phyloP scores from a whole-genome alignment of 2,888 invertebrate genomes.

The Bruchidius siliquastri region DNA sequence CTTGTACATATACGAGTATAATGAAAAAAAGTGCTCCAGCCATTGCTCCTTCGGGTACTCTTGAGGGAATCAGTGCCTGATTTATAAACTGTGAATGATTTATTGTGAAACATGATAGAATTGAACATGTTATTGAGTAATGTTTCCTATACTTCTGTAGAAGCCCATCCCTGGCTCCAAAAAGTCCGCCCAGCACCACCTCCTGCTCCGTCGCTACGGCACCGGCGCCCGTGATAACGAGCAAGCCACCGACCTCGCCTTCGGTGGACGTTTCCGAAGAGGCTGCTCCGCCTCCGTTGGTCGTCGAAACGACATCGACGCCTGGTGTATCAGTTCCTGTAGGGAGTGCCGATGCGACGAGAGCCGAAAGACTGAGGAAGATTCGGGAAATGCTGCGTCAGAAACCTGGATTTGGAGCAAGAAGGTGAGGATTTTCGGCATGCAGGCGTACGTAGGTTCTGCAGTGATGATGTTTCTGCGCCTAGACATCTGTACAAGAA shows the following conservation, averaged over 20 bases:
- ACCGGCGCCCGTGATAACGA: not conserved
- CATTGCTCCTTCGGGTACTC: no score
- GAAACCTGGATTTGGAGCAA: slow-evolving; percentile 60
- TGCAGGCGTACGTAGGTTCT: no score
- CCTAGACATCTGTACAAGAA: no score
- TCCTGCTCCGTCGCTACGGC: not conserved
- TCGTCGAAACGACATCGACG: not conserved
- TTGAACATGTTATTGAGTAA: no score
- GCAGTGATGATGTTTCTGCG: no score
- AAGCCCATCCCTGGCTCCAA: slow-evolving; percentile 20
- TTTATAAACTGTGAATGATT: no score
- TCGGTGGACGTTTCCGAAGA: not conserved
- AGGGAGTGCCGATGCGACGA: slow-evolving; percentile 24
- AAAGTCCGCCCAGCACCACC: slow-evolving; percentile 24
- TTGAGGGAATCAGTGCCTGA: no score
- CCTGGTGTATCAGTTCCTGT: not conserved
- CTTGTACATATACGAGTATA: no score
- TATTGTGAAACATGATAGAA: no score
- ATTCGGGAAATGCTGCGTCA: slow-evolving; percentile 67
- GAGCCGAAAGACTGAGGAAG: slow-evolving; percentile 62
- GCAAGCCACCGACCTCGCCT: not conserved
- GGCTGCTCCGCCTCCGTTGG: not conserved
- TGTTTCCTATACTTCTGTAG: not conserved
- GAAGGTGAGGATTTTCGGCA: slow-evolving; percentile 36
- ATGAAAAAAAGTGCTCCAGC: no score